phyloP scores from a whole-genome alignment of 2,888 invertebrate genomes.

The Pseudanteris insignis region DNA sequence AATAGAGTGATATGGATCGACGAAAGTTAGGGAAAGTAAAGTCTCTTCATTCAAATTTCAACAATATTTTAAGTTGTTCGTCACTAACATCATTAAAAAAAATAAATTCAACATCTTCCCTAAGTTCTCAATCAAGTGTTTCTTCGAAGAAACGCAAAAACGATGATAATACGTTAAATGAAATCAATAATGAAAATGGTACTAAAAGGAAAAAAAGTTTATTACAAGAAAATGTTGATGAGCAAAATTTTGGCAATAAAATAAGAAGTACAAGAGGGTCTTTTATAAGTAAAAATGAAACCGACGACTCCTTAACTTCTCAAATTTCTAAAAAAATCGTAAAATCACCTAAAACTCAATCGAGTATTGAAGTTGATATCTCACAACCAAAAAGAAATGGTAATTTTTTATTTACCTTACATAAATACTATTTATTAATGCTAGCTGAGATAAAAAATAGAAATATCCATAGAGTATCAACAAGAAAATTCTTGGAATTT shows the following conservation, averaged over 20 bases:
- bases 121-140: conserved; percentile 8
- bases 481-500: too few species aligned
- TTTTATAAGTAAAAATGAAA: not conserved
- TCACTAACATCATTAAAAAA: conserved; percentile 14
- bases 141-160: conserved; percentile 4
- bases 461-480: too few species aligned
- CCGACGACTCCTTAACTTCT: conserved; percentile 3
- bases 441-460: too few species aligned
- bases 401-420: too few species aligned
- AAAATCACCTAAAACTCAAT: too few species aligned
- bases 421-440: too few species aligned
- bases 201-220: conserved; percentile 1
- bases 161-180: not conserved
- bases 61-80: conserved; percentile 1
- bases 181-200: not conserved
- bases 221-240: not conserved
- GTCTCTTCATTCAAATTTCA: conserved; percentile 17
- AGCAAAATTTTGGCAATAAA: not conserved
- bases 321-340: not conserved
- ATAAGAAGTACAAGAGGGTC: not conserved
- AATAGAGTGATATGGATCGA: conserved; percentile 15
- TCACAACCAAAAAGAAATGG: too few species aligned
- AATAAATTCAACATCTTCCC: conserved; percentile 2
- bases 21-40: conserved; percentile 9
- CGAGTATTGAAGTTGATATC: too few species aligned